A percentile compares a stretch with the other conserved stretches of the same genome.
Evolutionary conservation across 2,888 invertebrate species (phyloP).

Genomic region (Scelioninae gen. 2): DNA sequence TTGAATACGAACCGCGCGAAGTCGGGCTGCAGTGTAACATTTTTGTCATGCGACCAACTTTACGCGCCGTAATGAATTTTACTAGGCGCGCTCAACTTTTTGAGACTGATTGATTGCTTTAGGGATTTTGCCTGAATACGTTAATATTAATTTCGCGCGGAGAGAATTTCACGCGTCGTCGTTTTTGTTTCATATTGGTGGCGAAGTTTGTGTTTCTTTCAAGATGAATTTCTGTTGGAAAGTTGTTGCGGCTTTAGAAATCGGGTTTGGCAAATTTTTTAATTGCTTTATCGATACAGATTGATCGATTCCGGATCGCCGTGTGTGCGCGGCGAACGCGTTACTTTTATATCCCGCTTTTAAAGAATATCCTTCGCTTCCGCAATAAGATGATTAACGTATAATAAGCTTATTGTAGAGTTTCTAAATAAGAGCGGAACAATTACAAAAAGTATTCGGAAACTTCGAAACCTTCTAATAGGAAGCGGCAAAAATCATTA

Average conservation of each 20-base stretch:
- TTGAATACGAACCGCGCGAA: constrained; percentile 44
- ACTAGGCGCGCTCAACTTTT: constrained; percentile 37
- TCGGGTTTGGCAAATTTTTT: not conserved
- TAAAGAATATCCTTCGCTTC: no score
- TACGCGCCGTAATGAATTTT: constrained; percentile 31
- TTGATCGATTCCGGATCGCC: constrained; percentile 2
- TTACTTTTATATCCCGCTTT: no score
- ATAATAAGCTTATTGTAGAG: no score
- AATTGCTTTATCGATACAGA: not conserved
- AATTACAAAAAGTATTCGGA: no score
- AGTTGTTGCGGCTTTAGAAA: constrained; percentile 6
- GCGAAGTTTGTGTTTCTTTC: constrained; percentile 28
- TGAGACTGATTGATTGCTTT: constrained; percentile 42
- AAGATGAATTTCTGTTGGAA: constrained; percentile 23
- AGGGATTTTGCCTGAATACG: constrained; percentile 38
- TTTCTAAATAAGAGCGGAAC: no score
- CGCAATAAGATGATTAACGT: no score
- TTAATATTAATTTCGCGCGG: constrained; percentile 40
- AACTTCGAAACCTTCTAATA: no score
- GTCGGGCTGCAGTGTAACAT: constrained; percentile 26
- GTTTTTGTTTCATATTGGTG: constrained; percentile 36
- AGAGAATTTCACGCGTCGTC: constrained; percentile 19
- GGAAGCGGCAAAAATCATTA: no score
- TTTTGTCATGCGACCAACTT: constrained; percentile 40
- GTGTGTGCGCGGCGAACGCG: no score